Conservation (phyloP, 2,113 vertebrate genomes). For the Anoplopoma fimbria region DNA sequence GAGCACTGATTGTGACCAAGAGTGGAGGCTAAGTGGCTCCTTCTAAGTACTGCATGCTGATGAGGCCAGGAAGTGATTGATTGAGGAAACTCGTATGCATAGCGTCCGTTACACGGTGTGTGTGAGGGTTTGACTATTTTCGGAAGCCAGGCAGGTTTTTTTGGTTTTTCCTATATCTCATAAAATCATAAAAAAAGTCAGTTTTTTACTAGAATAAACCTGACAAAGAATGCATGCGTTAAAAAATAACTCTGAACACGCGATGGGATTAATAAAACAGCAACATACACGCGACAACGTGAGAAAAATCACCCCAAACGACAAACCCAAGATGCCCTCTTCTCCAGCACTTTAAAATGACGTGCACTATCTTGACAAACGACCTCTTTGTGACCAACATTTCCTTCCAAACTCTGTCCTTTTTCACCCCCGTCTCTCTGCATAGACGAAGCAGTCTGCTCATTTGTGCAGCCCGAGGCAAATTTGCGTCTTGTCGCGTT, state of each 20-base stretch:
- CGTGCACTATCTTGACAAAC: background rate
- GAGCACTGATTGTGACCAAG: conserved; percentile 41
- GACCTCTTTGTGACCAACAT: background rate
- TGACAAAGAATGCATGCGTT: background rate
- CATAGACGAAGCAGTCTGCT: background rate
- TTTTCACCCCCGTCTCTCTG: background rate
- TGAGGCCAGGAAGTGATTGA: conserved; percentile 20
- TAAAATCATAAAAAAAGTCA: too few species aligned
- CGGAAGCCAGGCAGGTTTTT: background rate
- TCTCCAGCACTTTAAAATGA: background rate
- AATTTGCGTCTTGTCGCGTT: background rate
- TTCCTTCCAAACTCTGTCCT: background rate
- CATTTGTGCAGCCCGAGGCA: background rate
- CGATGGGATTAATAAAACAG: background rate
- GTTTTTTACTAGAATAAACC: background rate
- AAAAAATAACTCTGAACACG: background rate
- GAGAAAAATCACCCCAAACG: background rate
- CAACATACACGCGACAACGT: too few species aligned
- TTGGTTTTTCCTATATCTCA: background rate
- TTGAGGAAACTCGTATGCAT: conserved; percentile 9
- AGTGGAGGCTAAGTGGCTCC: conserved; percentile 27
- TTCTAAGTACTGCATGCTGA: conserved; percentile 20
- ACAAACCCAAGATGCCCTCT: background rate
- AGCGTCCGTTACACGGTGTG: background rate
- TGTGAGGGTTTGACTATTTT: conserved; percentile 5